Conservation (phyloP, 2,113 vertebrate genomes). For the Amphiprion ocellaris region DNA sequence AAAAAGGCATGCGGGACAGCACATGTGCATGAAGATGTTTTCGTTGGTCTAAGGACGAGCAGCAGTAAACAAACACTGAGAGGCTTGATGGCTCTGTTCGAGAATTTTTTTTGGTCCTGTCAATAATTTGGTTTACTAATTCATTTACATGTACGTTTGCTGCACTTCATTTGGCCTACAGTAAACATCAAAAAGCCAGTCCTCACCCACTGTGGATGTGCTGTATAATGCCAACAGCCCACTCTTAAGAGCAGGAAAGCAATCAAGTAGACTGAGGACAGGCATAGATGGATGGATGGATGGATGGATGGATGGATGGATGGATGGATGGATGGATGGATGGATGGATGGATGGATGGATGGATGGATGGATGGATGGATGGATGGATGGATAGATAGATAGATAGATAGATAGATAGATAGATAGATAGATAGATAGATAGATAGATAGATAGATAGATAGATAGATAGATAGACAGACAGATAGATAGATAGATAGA, state of each 20-base stretch:
- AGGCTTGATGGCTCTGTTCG: slow-evolving; percentile 31
- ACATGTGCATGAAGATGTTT: slow-evolving; percentile 11
- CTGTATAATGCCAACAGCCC: slow-evolving; percentile 20
- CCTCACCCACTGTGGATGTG: slow-evolving; percentile 1
- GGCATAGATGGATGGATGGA: not conserved
- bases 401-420: no score
- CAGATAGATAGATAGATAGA: not conserved
- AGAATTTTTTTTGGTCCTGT: not conserved
- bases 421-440: no score
- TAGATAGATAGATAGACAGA: not conserved
- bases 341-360: not conserved
- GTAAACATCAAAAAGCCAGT: slow-evolving; percentile 25
- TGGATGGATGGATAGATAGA: no score
- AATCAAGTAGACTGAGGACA: not conserved
- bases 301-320: not conserved
- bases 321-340: not conserved
- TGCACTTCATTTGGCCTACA: slow-evolving; percentile 19
- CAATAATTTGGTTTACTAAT: slow-evolving; percentile 37
- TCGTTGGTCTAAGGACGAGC: not conserved
- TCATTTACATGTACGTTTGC: slow-evolving; percentile 25
- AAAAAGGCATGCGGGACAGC: not conserved
- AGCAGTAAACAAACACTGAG: slow-evolving; percentile 8
- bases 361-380: not conserved
- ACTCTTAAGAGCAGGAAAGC: slow-evolving; percentile 31
- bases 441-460: not conserved